Conservation (phyloP, 92 coral and sea anemone genomes). For the Metridium senile region DNA sequence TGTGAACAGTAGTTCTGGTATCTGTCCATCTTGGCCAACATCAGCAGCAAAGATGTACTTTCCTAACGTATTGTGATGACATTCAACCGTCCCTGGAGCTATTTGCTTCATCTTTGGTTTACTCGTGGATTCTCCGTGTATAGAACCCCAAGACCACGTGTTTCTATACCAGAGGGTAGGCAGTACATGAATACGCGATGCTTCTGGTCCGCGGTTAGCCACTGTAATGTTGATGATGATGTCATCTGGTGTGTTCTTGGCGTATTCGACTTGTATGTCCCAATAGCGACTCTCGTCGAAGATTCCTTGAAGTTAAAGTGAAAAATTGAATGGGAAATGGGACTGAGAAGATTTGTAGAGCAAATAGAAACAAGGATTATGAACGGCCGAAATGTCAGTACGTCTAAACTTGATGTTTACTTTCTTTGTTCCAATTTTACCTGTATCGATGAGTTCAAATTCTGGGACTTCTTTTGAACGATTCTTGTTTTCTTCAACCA, state of each 20-base stretch:
- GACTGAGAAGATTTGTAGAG: too few relatives aligned
- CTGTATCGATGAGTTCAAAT: slow-evolving; percentile 89
- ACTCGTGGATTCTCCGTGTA: slow-evolving; percentile 85
- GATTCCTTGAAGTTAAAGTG: slow-evolving; percentile 46
- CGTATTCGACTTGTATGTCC: slow-evolving; percentile 92
- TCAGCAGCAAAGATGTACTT: slow-evolving; percentile 78
- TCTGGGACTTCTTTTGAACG: slow-evolving; percentile 73
- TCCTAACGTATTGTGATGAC: slow-evolving; percentile 84
- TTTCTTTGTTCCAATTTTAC: too few relatives aligned
- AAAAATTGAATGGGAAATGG: neutral
- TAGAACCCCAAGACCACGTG: slow-evolving; percentile 99
- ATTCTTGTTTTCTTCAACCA: slow-evolving; percentile 71
- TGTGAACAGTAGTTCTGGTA: slow-evolving; percentile 84
- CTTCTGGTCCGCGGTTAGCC: slow-evolving; percentile 92
- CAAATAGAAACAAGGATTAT: too few relatives aligned
- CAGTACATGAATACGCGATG: slow-evolving; percentile 84
- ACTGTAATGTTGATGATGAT: slow-evolving; percentile 82
- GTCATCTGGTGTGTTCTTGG: slow-evolving; percentile 92
- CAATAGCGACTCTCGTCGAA: slow-evolving; percentile 87
- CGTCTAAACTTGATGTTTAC: too few relatives aligned
- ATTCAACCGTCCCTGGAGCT: slow-evolving; percentile 71
- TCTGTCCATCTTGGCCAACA: slow-evolving; percentile 71
- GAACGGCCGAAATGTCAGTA: too few relatives aligned
- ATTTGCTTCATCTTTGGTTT: slow-evolving; percentile 80
- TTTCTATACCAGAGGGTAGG: slow-evolving; percentile 96